A percentile compares a stretch with the other conserved stretches of the same genome.
Conservation (phyloP, 2,888 invertebrate species). For the Sarcophaga caerulescens region DNA sequence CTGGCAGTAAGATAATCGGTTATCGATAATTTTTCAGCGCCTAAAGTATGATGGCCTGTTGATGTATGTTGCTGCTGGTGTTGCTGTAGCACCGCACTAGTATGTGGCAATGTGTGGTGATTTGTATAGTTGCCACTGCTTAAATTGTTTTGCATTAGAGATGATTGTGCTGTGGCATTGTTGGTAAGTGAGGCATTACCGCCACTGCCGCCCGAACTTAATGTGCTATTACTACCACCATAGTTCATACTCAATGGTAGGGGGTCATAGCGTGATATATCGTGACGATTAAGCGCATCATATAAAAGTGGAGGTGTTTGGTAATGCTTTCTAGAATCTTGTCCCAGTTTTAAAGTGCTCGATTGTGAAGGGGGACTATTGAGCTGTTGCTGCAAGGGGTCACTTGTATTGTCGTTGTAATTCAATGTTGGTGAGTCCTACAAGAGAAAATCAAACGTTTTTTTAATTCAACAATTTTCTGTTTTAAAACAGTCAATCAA, state of each 20-base stretch:
- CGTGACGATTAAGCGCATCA: slow-evolving; percentile 77
- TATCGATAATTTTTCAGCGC: slow-evolving; percentile 77
- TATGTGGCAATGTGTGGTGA: slow-evolving; percentile 77
- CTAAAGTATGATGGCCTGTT: slow-evolving; percentile 66
- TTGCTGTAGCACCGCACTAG: slow-evolving; percentile 68
- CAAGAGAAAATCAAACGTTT: slow-evolving; percentile 38
- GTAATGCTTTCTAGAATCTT: slow-evolving; percentile 77
- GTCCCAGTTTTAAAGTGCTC: slow-evolving; percentile 79
- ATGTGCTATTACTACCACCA: slow-evolving; percentile 74
- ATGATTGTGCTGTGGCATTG: slow-evolving; percentile 59
- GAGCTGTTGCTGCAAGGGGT: slow-evolving; percentile 75
- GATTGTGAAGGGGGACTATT: slow-evolving; percentile 80
- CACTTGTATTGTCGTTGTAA: slow-evolving; percentile 71
- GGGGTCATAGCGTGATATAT: slow-evolving; percentile 77
- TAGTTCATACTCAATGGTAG: slow-evolving; percentile 75
- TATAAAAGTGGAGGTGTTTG: slow-evolving; percentile 78
- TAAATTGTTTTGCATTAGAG: slow-evolving; percentile 66
- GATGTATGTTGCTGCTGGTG: slow-evolving; percentile 62
- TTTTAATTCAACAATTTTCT: not conserved
- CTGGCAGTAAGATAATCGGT: slow-evolving; percentile 80
- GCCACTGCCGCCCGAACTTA: slow-evolving; percentile 72
- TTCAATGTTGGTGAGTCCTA: slow-evolving; percentile 70
- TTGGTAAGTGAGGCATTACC: slow-evolving; percentile 71
- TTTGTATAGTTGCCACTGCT: slow-evolving; percentile 69
- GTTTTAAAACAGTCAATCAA: not conserved